Percentiles rank a stretch among this genome's conserved stretches.
These are phyloP conservation scores for Lochmaea capreae DNA, from an alignment of 2,888 invertebrate genomes.

Conservation along the genomic window DNA sequence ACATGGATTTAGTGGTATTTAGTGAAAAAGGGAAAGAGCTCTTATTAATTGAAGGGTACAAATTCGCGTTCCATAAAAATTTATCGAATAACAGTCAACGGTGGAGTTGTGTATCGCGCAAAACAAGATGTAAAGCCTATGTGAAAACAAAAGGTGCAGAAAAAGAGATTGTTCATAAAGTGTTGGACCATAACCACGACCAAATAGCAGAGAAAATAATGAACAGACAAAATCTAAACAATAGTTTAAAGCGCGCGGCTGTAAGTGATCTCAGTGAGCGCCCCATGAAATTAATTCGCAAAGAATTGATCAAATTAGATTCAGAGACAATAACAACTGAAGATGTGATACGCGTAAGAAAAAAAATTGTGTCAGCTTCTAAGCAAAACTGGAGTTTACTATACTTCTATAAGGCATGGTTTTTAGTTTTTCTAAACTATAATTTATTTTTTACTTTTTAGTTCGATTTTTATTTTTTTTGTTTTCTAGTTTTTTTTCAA, in stretches of 20 bases:
- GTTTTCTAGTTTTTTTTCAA: too few relatives aligned
- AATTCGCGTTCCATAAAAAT: conserved; percentile 1
- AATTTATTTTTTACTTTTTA: too few relatives aligned
- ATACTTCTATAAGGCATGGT: too few relatives aligned
- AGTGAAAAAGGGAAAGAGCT: not conserved
- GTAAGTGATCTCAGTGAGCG: not conserved
- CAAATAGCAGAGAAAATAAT: not conserved
- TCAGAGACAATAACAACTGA: not conserved
- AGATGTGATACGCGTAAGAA: not conserved
- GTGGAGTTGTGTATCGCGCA: not conserved
- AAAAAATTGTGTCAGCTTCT: not conserved
- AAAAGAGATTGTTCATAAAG: not conserved
- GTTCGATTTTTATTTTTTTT: too few relatives aligned
- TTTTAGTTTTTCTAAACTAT: too few relatives aligned
- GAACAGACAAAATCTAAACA: not conserved
- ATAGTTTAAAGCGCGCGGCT: not conserved
- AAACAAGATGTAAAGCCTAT: not conserved
- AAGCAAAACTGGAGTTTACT: too few relatives aligned
- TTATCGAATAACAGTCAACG: not conserved
- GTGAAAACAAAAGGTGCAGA: not conserved
- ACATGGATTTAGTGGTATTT: too few relatives aligned
- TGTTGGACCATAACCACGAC: not conserved
- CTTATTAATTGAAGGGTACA: not conserved
- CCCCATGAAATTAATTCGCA: not conserved
- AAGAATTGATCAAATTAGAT: not conserved